Conservation (phyloP, 2,797 vertebrate genomes). For the Cossypha dichroa region DNA sequence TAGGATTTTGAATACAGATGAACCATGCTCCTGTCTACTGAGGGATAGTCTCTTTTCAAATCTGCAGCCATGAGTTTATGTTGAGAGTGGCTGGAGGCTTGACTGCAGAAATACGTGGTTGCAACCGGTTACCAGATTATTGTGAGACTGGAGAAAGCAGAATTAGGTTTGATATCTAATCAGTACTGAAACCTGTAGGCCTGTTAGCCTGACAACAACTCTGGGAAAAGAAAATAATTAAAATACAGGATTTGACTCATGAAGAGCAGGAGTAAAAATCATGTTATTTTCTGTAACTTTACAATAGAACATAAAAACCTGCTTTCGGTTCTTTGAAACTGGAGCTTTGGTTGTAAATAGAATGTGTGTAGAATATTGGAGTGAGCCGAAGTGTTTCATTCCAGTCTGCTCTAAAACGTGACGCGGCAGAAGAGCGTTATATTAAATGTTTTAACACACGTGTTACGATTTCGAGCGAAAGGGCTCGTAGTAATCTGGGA, state of each 20-base stretch:
- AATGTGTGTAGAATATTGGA: accelerated
- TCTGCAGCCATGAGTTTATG: background rate
- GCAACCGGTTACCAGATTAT: background rate
- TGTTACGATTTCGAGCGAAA: background rate
- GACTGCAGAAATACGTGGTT: background rate
- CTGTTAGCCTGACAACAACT: background rate
- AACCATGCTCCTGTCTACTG: background rate
- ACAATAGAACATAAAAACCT: background rate
- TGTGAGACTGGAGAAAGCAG: accelerated
- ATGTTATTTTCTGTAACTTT: accelerated
- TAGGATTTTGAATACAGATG: background rate
- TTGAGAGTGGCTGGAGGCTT: background rate
- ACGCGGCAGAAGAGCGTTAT: accelerated
- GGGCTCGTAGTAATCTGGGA: background rate
- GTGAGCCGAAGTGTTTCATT: background rate
- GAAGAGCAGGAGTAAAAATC: background rate
- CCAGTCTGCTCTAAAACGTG: background rate
- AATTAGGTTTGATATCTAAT: background rate
- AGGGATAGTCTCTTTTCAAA: background rate
- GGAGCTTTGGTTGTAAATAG: background rate
- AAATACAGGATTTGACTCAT: accelerated
- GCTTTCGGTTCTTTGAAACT: background rate
- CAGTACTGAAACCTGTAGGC: background rate
- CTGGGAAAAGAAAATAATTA: background rate
- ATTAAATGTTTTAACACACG: background rate